A percentile compares a stretch with the other conserved stretches of the same genome.
Conservation (phyloP, 2,888 invertebrate species). For the Epiblema foenella region DNA sequence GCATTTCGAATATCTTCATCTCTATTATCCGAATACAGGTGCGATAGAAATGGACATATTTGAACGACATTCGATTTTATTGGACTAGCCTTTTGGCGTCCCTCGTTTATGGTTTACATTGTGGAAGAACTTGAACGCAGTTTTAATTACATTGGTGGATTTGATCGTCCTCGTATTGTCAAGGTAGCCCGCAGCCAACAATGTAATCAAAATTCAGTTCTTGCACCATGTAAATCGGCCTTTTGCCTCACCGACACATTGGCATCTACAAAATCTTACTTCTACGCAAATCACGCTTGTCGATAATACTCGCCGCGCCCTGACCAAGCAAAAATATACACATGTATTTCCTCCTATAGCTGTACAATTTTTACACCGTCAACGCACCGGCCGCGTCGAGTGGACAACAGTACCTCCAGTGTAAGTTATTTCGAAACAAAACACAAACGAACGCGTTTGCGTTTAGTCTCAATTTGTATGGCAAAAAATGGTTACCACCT, state of each 20-base stretch:
- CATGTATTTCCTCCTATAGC: conserved; percentile 72
- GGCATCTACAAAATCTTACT: conserved; percentile 64
- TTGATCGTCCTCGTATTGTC: too few relatives aligned
- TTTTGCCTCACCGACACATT: conserved; percentile 45
- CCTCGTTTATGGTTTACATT: too few relatives aligned
- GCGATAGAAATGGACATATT: neutral
- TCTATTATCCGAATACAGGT: neutral
- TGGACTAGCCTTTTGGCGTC: neutral
- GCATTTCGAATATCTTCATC: neutral
- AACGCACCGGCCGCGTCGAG: conserved; percentile 59
- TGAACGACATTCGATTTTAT: neutral
- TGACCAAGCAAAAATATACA: conserved; percentile 82
- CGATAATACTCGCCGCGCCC: conserved; percentile 65
- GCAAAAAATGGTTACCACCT: too few relatives aligned
- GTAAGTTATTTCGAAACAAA: too few relatives aligned
- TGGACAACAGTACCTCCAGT: conserved; percentile 45
- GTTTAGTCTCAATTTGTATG: too few relatives aligned
- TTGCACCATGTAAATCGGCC: too few relatives aligned
- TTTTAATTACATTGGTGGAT: too few relatives aligned
- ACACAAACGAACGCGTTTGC: too few relatives aligned
- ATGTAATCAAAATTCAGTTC: too few relatives aligned
- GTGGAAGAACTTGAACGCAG: too few relatives aligned
- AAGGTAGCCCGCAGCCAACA: too few relatives aligned
- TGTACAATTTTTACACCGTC: conserved; percentile 81
- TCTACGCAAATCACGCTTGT: conserved; percentile 68